A percentile compares a stretch with the other conserved stretches of the same genome.
phyloP scores from a whole-genome alignment of 2,888 invertebrate species.

The Caenorhabditis sp. region DNA sequence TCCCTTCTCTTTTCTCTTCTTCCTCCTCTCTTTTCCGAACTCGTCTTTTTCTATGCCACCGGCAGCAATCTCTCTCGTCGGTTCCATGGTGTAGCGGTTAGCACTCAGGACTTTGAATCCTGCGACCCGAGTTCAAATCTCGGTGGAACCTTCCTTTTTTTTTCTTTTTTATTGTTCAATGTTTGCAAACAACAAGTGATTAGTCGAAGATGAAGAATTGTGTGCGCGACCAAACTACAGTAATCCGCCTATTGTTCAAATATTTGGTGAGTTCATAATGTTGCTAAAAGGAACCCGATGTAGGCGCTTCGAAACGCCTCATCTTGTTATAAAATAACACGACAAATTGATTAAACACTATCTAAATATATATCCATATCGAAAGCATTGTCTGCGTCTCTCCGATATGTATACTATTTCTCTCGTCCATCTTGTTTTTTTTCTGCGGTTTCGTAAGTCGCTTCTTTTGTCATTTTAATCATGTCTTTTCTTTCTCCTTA shows the following conservation, averaged over 20 bases:
- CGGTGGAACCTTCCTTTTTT: conserved; percentile 52
- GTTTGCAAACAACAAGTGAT: no score
- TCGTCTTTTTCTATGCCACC: background rate
- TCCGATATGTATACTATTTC: background rate
- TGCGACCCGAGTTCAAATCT: conserved; percentile 59
- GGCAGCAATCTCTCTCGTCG: background rate
- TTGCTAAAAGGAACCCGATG: background rate
- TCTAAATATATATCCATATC: background rate
- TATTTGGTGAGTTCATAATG: background rate
- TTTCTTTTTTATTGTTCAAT: conserved; percentile 2
- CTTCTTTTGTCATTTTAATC: conserved; percentile 1
- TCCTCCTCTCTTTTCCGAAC: background rate
- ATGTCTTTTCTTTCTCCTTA: background rate
- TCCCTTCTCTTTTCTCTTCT: background rate
- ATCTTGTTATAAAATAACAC: background rate
- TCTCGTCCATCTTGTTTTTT: background rate
- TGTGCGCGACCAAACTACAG: background rate
- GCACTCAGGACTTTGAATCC: conserved; percentile 61
- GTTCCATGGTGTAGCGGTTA: conserved; percentile 61
- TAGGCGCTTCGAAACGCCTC: no score
- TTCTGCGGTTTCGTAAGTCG: background rate
- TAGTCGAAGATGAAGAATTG: no score
- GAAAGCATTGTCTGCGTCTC: background rate
- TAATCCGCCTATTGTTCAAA: no score
- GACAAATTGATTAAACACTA: background rate